Evolutionary conservation across 2,797 vertebrate genomes (phyloP).

Genomic region (Ctenopoma kingsleyae): DNA sequence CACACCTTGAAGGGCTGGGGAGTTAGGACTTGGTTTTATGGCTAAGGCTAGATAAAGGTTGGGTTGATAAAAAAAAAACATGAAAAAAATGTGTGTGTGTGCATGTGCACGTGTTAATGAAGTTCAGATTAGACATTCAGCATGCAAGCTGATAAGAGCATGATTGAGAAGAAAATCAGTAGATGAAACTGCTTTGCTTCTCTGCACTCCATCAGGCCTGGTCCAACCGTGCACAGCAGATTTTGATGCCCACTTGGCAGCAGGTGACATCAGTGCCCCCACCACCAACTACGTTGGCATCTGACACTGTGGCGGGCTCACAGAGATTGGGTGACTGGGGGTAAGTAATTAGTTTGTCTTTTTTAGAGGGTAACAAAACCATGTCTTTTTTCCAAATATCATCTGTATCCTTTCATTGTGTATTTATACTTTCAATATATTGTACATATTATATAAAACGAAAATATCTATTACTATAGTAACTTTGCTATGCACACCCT

Average conservation of each 20-base stretch:
- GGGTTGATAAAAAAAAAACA: no score
- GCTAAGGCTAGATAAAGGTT: no score
- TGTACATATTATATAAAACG: background rate
- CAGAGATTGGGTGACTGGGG: constrained; percentile 97
- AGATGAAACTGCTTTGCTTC: constrained; percentile 4
- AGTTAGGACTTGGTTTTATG: no score
- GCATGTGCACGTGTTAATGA: background rate
- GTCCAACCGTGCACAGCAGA: constrained; percentile 94
- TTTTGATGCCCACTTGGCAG: constrained; percentile 96
- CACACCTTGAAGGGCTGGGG: no score
- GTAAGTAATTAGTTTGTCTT: constrained; percentile 80
- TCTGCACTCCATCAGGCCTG: constrained; percentile 85
- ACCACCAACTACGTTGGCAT: constrained; percentile 87
- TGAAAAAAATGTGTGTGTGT: background rate
- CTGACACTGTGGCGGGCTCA: constrained; percentile 93
- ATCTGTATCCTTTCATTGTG: background rate
- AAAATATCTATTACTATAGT: constrained; percentile 13
- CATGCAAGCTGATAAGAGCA: constrained; percentile 11
- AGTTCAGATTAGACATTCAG: constrained; percentile 3
- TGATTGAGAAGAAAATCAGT: background rate
- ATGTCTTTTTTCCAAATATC: background rate
- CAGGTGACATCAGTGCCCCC: constrained; percentile 92
- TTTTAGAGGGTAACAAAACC: constrained; percentile 12
- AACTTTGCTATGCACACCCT: constrained; percentile 33
- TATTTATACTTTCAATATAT: constrained; percentile 5